phyloP scores from a whole-genome alignment of 2,113 vertebrate genomes.

The Oncorhynchus keta region DNA sequence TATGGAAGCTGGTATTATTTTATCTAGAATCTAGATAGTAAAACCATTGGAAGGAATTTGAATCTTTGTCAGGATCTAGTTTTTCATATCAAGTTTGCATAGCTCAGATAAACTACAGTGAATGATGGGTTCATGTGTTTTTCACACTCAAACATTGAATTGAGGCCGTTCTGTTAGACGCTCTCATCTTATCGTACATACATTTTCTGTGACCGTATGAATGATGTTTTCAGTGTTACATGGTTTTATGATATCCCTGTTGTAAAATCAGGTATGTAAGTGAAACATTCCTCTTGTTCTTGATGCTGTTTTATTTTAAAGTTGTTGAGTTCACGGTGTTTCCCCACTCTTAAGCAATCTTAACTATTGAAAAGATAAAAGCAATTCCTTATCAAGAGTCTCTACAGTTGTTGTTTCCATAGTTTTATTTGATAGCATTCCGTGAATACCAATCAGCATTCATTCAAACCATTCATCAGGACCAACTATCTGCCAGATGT shows the following conservation, averaged over 20 bases:
- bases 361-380: background rate
- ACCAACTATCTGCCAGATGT: background rate
- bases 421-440: background rate
- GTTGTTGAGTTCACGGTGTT: background rate
- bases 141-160: background rate
- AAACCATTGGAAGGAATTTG: background rate
- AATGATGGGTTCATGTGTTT: background rate
- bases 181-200: background rate
- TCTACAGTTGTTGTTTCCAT: no score
- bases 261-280: background rate
- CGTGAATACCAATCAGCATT: background rate
- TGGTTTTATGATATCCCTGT: background rate
- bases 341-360: background rate
- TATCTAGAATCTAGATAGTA: conserved; percentile 34
- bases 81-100: background rate
- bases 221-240: background rate
- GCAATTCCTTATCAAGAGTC: background rate
- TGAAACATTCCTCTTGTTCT: background rate
- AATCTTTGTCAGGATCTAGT: background rate
- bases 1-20: conserved; percentile 18
- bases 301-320: background rate
- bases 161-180: background rate
- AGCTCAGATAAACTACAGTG: background rate
- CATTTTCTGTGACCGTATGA: background rate
- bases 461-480: background rate